Base-by-base conservation (phyloP, 2,113 vertebrate genomes). In the Indicator maculatus region DNA sequence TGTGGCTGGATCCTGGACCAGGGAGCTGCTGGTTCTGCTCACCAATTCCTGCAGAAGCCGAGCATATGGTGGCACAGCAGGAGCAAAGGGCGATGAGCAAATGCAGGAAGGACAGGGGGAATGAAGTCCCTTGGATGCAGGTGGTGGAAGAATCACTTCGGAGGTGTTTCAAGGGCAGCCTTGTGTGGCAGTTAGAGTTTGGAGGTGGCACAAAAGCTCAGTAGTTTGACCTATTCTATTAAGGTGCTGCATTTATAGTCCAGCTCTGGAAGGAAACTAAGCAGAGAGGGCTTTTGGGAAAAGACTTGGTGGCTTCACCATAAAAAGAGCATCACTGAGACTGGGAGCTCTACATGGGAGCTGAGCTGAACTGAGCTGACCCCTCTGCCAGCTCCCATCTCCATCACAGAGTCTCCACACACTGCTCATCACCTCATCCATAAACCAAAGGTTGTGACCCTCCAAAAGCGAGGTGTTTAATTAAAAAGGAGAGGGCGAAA, bases 131-230 rank as follows among this genome's bases (percentile, higher is more conserved):
- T 69, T 19, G 84, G 65, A 73, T 5, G 4, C 50, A 1, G 16
- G n/a, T 7, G 3, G 69, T 6, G 23, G 65, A 5, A 18, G 41
- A 82, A 50, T 38, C 19, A 2, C 76, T 47, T 36, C 20, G 13
- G 72, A 93, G 61, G 44, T 64, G 61, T 82, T 89, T 93, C 94
- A 91, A 93, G 88, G 91, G 58, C 91, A 93, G 41, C 41, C 26
- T 75, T 85, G 41, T 4, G 78, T 5, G 19, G 70, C 50, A 53
- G 59, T 4, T 63, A 17, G 75, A 41, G 66, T 44, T 77, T 47
- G 70, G 14, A 73, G 70, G 82, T 1, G 2, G 79, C 4, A 7
- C 44, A 50, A 70, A 79, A 86, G 80, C 64, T 91, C 84, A 5
- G 39, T 78, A 15, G 7, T 55, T 31, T 61, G 76, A 78, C 89